Evolutionary conservation across 2,797 vertebrate genomes (phyloP).

Genomic region (Melanotaenia trifasciata): DNA sequence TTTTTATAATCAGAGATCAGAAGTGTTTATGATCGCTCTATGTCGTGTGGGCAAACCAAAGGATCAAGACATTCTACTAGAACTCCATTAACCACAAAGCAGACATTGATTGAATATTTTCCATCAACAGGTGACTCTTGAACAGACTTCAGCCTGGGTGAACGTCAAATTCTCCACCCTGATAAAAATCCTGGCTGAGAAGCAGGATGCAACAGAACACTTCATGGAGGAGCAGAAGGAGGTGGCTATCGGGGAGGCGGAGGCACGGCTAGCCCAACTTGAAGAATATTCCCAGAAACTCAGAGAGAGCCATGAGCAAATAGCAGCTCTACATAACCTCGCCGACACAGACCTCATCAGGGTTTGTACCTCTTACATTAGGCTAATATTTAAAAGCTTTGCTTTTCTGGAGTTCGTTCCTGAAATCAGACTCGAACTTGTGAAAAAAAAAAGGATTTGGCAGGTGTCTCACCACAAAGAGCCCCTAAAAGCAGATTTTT

Average conservation of each 20-base stretch:
- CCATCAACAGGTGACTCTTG: constrained; percentile 74
- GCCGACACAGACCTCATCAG: constrained; percentile 79
- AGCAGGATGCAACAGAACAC: constrained; percentile 74
- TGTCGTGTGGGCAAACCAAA: neutral
- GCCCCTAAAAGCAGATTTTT: neutral
- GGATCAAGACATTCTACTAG: neutral
- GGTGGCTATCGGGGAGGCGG: constrained; percentile 61
- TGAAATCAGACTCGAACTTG: neutral
- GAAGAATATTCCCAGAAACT: constrained; percentile 67
- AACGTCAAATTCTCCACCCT: constrained; percentile 78
- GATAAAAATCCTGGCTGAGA: constrained; percentile 78
- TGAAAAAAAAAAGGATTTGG: rapidly evolving
- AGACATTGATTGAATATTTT: neutral
- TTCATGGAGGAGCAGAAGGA: constrained; percentile 76
- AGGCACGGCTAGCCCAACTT: constrained; percentile 67
- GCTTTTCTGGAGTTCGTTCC: neutral
- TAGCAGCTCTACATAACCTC: constrained; percentile 63
- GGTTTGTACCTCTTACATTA: constrained; percentile 54
- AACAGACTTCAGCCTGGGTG: constrained; percentile 82
- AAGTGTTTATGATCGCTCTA: no score
- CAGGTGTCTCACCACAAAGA: neutral
- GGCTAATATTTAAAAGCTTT: no score
- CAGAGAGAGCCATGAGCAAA: constrained; percentile 70
- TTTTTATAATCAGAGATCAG: no score
- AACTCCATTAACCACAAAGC: neutral